These are phyloP conservation scores for Rhagoletis zephyria DNA, from an alignment of 1,140 invertebrate species.

Conservation along the genomic window DNA sequence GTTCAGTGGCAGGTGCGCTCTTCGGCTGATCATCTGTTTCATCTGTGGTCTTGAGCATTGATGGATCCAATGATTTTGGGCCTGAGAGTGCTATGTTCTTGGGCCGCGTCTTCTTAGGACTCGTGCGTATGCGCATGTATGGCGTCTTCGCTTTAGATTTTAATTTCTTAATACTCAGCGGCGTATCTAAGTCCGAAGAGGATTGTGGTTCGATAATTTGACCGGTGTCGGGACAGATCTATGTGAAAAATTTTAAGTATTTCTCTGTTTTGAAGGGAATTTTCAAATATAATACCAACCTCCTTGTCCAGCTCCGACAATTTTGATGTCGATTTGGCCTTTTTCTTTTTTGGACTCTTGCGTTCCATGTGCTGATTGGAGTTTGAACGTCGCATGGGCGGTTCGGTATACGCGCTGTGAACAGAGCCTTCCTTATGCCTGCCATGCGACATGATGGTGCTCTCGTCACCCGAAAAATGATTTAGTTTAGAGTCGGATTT, in stretches of 20 bases:
- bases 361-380: constrained; percentile 75
- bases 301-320: constrained; percentile 75
- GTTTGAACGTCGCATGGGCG: constrained; percentile 73
- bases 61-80: constrained; percentile 5
- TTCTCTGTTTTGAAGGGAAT: background rate
- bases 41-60: constrained; percentile 6
- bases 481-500: constrained; percentile 80
- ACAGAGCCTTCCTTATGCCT: background rate
- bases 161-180: constrained; percentile 69
- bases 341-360: constrained; percentile 74
- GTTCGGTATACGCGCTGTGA: constrained; percentile 66
- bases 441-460: background rate
- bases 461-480: constrained; percentile 68
- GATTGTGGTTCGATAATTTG: constrained; percentile 63
- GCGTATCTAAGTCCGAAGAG: constrained; percentile 70
- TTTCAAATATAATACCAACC: constrained; percentile 58
- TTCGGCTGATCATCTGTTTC: constrained; percentile 44
- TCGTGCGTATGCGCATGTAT: constrained; percentile 62
- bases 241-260: background rate
- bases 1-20: constrained; percentile 64
- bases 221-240: constrained; percentile 70
- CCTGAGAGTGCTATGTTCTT: constrained; percentile 62
- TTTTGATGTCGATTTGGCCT: constrained; percentile 76
- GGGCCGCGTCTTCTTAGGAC: constrained; percentile 67
- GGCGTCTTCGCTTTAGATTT: constrained; percentile 68